Percentiles rank a stretch among this genome's conserved stretches.
Evolutionary conservation across 2,888 invertebrate genomes (phyloP).

Genomic region (Tridacna crocea): DNA sequence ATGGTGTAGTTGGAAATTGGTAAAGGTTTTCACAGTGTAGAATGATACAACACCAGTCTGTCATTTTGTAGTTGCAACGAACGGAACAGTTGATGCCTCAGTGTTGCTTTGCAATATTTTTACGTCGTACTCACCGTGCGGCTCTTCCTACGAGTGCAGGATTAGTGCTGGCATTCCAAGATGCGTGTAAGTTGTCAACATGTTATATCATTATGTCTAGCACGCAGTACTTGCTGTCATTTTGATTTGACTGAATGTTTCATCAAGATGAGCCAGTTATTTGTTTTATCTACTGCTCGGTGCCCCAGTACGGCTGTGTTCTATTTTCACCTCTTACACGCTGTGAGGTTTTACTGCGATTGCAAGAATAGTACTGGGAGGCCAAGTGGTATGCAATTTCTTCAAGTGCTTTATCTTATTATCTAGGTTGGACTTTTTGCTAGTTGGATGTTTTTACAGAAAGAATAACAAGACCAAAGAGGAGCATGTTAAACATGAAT

Average conservation of each 20-base stretch:
- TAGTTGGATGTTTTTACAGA: no score
- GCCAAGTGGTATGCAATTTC: no score
- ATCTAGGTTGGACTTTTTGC: no score
- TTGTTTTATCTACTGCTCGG: neutral
- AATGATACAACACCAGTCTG: no score
- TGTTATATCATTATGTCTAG: neutral
- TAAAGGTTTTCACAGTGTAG: no score
- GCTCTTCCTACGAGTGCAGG: neutral
- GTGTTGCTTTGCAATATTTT: neutral
- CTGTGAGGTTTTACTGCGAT: neutral
- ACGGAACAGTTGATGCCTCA: neutral
- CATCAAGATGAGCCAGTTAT: neutral
- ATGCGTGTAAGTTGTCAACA: neutral
- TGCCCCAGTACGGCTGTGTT: neutral
- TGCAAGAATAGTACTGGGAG: no score
- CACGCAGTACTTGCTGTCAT: neutral
- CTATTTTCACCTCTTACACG: neutral
- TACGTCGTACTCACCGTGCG: constrained; percentile 11
- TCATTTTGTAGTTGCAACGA: neutral
- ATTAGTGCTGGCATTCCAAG: neutral
- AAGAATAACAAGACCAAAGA: no score
- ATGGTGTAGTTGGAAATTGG: no score
- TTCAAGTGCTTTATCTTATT: no score
- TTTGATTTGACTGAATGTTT: neutral
- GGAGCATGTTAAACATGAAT: no score